Percentiles rank a stretch among this genome's conserved stretches.
phyloP scores from a whole-genome alignment of 2,888 invertebrate genomes.

The Omphaloscelis lunosa region DNA sequence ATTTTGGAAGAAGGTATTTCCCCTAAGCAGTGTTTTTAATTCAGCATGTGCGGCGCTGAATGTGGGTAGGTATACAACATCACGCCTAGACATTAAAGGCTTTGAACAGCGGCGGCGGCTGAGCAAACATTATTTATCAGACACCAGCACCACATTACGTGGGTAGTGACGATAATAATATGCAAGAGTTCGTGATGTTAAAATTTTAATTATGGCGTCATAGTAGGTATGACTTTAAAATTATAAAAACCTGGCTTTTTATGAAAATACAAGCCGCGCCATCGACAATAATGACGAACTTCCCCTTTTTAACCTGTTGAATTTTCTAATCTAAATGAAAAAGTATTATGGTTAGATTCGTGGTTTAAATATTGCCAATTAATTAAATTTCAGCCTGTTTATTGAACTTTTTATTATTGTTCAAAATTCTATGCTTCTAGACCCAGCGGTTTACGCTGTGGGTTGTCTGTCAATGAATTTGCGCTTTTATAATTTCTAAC shows the following conservation, averaged over 20 bases:
- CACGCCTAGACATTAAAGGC: neutral
- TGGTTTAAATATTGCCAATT: too few relatives aligned
- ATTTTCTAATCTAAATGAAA: too few relatives aligned
- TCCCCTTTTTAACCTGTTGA: too few relatives aligned
- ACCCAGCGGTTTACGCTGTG: too few relatives aligned
- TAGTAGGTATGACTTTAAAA: neutral
- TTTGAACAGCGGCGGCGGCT: conserved; percentile 34
- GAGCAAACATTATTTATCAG: conserved; percentile 44
- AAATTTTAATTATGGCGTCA: conserved; percentile 6
- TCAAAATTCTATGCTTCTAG: too few relatives aligned
- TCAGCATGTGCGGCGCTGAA: neutral
- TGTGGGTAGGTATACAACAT: neutral
- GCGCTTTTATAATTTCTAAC: neutral
- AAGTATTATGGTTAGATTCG: too few relatives aligned
- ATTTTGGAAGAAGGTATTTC: too few relatives aligned
- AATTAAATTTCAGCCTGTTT: too few relatives aligned
- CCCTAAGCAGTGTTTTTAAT: neutral
- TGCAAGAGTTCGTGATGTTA: neutral
- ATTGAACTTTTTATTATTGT: too few relatives aligned
- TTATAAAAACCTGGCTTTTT: neutral
- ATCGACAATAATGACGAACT: too few relatives aligned
- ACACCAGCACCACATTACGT: neutral
- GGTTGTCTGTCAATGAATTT: neutral
- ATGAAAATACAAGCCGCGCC: too few relatives aligned
- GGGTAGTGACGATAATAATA: neutral